Base-by-base conservation (phyloP, 1,140 invertebrate species). In the Sitophilus oryzae region DNA sequence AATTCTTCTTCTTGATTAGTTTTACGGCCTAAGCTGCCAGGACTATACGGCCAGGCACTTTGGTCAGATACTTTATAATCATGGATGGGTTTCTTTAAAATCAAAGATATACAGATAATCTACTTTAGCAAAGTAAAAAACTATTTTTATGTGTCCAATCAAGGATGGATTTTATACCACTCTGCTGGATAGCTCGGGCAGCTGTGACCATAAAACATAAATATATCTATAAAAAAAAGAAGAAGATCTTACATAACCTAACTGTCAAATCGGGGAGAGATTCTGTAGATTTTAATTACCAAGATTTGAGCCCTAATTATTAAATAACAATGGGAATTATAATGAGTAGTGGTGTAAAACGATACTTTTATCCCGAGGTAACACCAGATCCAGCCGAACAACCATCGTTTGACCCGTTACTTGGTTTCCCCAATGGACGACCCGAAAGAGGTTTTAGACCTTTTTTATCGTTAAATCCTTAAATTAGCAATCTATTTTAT, bases 381-480 rank as follows among this genome's bases (percentile, higher is more conserved):
- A 78, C 75, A 49, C 85, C 86, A 46, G 69, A 78, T 56, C 73
- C 78, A 60, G 64, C 76, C 47, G 78, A 80, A 66, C 74, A 77
- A 58, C 79, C 87, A n/a, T 81, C 81, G 38, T 92, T 89, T 73
- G 88, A 93, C 75, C 83, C 83, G 3, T 65, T 82, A 46, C 75
- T 79, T 63, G 92, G 91, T 23, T 93, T 93, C 77, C 66, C 75
- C 19, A 76, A 79, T 49, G 78, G 82, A 30, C 77, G 91, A 91
- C 76, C 71, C 80, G 66, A 81, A 91, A 78, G 84, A 45, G 48
- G 46, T 55, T 58, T 63, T 62, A 19, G 9, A 9, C 18, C 15
- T 16, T 23, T 37, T 51, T 18, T 40, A 1, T 40, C 21, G 6
- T 49, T 20, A 49, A 19, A 34, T 49, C 23, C 9, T 23, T 8